Percentiles rank a stretch among this genome's conserved stretches.
These are phyloP conservation scores for Caracal caracal DNA, from an alignment of 2,113 vertebrate genomes.

Conservation along the genomic window DNA sequence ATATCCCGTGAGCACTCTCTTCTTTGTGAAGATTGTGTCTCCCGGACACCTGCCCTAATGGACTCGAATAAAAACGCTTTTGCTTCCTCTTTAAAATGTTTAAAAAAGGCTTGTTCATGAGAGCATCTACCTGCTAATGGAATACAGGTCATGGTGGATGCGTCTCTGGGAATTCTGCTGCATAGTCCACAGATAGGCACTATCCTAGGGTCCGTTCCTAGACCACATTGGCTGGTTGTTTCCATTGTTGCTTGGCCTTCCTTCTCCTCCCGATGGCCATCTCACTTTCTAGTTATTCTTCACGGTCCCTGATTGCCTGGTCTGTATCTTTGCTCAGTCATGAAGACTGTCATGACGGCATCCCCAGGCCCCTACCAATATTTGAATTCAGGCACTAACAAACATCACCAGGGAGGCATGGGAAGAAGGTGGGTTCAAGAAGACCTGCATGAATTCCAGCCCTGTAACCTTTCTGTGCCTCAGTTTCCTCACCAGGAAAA, in stretches of 20 bases:
- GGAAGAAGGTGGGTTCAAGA: accelerated
- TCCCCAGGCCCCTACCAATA: neutral
- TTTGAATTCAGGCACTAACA: neutral
- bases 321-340: neutral
- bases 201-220: neutral
- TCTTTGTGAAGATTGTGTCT: neutral
- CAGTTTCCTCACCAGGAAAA: neutral
- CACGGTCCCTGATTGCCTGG: neutral
- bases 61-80: neutral
- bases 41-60: neutral
- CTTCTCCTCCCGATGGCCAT: accelerated
- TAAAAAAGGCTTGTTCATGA: neutral
- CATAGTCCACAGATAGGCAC: accelerated
- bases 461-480: neutral
- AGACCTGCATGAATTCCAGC: neutral
- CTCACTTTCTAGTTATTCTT: neutral
- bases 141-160: neutral
- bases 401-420: neutral
- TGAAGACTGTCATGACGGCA: too few species aligned
- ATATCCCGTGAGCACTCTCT: neutral
- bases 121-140: neutral
- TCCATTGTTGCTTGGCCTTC: too few species aligned
- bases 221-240: too few species aligned
- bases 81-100: neutral
- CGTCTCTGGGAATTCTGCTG: neutral